Conservation (phyloP, 2,888 invertebrate genomes). For the Trisateles emortualis region DNA sequence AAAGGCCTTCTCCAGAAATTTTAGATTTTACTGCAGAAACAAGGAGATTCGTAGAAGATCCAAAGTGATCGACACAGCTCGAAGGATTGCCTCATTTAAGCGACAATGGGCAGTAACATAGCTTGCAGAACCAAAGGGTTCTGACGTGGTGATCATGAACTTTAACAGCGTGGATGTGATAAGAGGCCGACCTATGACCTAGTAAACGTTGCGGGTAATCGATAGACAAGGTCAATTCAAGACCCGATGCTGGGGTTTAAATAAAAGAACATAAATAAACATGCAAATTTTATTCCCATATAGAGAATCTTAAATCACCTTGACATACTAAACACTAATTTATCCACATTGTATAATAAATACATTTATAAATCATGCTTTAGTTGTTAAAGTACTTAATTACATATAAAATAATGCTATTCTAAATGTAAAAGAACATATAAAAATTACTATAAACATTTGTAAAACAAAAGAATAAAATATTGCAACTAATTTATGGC, state of each 20-base stretch:
- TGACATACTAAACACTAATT: slow-evolving; percentile 29
- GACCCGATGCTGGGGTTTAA: not conserved
- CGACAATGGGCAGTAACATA: too few species aligned
- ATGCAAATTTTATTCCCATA: slow-evolving; percentile 49
- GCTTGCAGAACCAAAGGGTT: too few species aligned
- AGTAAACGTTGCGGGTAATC: too few species aligned
- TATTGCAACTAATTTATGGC: slow-evolving; percentile 82
- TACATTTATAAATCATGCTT: slow-evolving; percentile 41
- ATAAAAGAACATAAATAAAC: slow-evolving; percentile 34
- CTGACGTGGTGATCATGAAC: too few species aligned
- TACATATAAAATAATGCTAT: slow-evolving; percentile 22
- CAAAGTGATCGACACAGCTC: too few species aligned
- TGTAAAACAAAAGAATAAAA: slow-evolving; percentile 58
- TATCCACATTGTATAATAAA: slow-evolving; percentile 46
- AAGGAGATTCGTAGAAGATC: too few species aligned
- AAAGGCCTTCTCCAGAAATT: too few species aligned
- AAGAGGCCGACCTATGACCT: too few species aligned
- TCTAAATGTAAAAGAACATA: slow-evolving; percentile 29
- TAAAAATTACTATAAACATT: slow-evolving; percentile 49
- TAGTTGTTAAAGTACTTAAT: slow-evolving; percentile 24
- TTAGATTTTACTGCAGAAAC: too few species aligned
- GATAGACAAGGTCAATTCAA: too few species aligned
- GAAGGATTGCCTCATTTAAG: too few species aligned
- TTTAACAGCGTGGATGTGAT: too few species aligned
- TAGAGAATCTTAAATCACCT: slow-evolving; percentile 44